phyloP scores from a whole-genome alignment of 2,888 invertebrate genomes.

The Aleiodes alternator region DNA sequence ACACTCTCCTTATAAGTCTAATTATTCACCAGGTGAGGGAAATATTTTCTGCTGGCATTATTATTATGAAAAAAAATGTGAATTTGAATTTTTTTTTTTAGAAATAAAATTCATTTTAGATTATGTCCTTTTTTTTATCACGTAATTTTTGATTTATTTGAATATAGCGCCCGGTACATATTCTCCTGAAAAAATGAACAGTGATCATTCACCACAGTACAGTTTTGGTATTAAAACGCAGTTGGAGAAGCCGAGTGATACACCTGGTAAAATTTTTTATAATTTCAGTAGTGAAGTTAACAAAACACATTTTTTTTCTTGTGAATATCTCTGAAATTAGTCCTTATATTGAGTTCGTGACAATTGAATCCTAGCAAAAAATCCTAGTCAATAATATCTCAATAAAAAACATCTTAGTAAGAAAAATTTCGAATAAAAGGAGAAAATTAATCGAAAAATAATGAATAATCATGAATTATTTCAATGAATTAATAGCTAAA shows the following conservation, averaged over 20 bases:
- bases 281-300: neutral
- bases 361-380: too few relatives aligned
- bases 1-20: slow-evolving; percentile 78
- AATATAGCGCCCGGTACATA: slow-evolving; percentile 79
- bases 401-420: too few relatives aligned
- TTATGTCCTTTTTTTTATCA: neutral
- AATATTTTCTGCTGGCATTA: neutral
- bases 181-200: slow-evolving; percentile 77
- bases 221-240: slow-evolving; percentile 79
- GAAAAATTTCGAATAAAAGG: too few relatives aligned
- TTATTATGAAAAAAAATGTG: too few relatives aligned
- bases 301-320: neutral
- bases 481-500: too few relatives aligned
- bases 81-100: neutral
- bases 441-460: too few relatives aligned
- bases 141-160: neutral
- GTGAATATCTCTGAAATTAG: too few relatives aligned
- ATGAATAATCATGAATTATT: too few relatives aligned
- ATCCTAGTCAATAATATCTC: too few relatives aligned
- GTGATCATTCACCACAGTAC: slow-evolving; percentile 78
- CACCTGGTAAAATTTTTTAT: slow-evolving; percentile 68
- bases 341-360: too few relatives aligned
- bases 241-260: slow-evolving; percentile 77
- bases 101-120: neutral
- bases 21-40: slow-evolving; percentile 80